Conservation (phyloP, 2,113 vertebrate species). For the Taxidea taxus region DNA sequence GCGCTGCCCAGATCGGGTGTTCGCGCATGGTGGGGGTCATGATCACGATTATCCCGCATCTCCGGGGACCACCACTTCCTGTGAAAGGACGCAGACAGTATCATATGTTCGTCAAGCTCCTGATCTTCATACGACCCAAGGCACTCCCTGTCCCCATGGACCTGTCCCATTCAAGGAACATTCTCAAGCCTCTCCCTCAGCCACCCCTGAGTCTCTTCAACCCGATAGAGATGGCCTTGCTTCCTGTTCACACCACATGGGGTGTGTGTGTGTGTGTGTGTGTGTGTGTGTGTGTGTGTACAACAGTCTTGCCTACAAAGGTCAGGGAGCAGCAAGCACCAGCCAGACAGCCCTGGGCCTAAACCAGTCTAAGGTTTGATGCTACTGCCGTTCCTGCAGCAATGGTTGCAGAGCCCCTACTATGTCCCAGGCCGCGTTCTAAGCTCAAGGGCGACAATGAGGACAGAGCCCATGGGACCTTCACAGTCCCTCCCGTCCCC, state of each 20-base stretch:
- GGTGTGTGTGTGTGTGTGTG: neutral
- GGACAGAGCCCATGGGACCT: neutral
- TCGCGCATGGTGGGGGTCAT: accelerated
- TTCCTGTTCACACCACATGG: neutral
- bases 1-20: accelerated
- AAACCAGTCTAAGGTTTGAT: neutral
- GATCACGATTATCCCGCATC: neutral
- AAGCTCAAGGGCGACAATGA: neutral
- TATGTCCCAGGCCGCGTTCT: neutral
- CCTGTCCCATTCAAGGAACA: neutral
- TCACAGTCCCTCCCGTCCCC: neutral
- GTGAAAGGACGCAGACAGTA: neutral
- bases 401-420: neutral
- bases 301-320: neutral
- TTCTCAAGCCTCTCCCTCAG: neutral
- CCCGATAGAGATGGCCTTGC: neutral
- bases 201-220: neutral
- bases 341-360: neutral
- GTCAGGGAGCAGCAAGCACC: neutral
- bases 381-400: neutral
- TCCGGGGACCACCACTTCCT: neutral
- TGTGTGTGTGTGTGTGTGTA: neutral
- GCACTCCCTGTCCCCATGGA: neutral
- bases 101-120: accelerated
- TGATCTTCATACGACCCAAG: neutral